Conservation (phyloP, 2,113 vertebrate genomes). For the Neotoma lepida region DNA sequence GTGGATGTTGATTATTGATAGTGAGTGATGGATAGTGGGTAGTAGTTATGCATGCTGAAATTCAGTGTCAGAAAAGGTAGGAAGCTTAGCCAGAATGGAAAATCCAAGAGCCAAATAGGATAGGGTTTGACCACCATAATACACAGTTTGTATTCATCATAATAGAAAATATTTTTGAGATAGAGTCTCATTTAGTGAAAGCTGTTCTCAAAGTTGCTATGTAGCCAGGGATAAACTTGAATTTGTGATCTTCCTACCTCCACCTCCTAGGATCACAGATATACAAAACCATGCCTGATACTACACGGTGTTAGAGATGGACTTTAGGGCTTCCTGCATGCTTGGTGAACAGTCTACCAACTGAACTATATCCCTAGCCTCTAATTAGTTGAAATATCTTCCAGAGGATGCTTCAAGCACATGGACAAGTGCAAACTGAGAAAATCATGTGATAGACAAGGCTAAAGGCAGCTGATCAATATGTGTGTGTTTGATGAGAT, state of each 20-base stretch:
- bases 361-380: background rate
- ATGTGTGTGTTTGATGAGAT: background rate
- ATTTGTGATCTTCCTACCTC: background rate
- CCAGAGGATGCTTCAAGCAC: background rate
- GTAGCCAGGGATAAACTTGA: background rate
- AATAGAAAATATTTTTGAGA: background rate
- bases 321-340: no score
- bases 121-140: background rate
- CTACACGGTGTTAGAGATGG: background rate
- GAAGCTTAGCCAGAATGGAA: background rate
- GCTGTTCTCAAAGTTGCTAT: background rate
- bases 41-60: background rate
- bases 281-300: background rate
- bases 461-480: background rate
- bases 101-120: background rate
- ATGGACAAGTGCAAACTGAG: background rate
- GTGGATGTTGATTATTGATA: slow-evolving; percentile 7
- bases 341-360: background rate
- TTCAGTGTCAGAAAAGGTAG: background rate
- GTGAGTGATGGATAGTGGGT: background rate
- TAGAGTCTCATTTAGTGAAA: background rate
- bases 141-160: slow-evolving; percentile 2
- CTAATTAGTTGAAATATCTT: slow-evolving; percentile 24
- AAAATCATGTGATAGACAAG: slow-evolving; percentile 5
- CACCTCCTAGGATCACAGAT: background rate